phyloP scores from a whole-genome alignment of 2,797 vertebrate genomes.

The Amphiprion clarkii region DNA sequence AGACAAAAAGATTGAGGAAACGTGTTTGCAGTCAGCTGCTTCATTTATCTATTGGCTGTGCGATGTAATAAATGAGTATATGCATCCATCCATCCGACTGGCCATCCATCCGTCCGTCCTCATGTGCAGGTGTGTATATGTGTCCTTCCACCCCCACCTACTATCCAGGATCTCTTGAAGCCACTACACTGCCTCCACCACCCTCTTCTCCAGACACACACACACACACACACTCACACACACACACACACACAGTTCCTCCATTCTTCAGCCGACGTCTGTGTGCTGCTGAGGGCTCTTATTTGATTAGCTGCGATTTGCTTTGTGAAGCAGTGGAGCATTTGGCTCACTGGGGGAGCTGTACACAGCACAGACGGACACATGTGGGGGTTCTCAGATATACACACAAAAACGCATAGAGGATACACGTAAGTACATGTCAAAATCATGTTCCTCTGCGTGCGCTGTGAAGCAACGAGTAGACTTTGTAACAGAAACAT shows the following conservation, averaged over 20 bases:
- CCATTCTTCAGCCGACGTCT: slow-evolving; percentile 71
- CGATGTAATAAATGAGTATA: slow-evolving; percentile 7
- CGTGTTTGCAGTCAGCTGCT: slow-evolving; percentile 21
- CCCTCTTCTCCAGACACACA: slow-evolving; percentile 58
- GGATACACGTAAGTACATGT: slow-evolving; percentile 33
- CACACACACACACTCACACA: slow-evolving; percentile 29
- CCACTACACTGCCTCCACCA: slow-evolving; percentile 69
- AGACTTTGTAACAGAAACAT: slow-evolving; percentile 4
- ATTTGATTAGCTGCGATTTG: slow-evolving; percentile 84
- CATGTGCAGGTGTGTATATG: neutral
- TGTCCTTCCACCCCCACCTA: slow-evolving; percentile 66
- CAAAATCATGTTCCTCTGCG: slow-evolving; percentile 11
- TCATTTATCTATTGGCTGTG: slow-evolving; percentile 21
- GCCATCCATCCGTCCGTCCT: too few species aligned
- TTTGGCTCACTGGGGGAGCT: slow-evolving; percentile 70
- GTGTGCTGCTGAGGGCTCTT: slow-evolving; percentile 70
- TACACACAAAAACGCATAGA: slow-evolving; percentile 43
- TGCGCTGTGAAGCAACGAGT: slow-evolving; percentile 11
- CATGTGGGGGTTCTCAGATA: slow-evolving; percentile 34
- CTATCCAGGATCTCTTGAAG: slow-evolving; percentile 75
- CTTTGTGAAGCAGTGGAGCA: slow-evolving; percentile 77
- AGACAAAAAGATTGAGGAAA: slow-evolving; percentile 3
- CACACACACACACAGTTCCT: slow-evolving; percentile 44
- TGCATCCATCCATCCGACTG: neutral
- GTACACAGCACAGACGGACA: slow-evolving; percentile 43